Evolutionary conservation across 1,140 invertebrate species (phyloP).

Genomic region (Zelostemma sp.): DNA sequence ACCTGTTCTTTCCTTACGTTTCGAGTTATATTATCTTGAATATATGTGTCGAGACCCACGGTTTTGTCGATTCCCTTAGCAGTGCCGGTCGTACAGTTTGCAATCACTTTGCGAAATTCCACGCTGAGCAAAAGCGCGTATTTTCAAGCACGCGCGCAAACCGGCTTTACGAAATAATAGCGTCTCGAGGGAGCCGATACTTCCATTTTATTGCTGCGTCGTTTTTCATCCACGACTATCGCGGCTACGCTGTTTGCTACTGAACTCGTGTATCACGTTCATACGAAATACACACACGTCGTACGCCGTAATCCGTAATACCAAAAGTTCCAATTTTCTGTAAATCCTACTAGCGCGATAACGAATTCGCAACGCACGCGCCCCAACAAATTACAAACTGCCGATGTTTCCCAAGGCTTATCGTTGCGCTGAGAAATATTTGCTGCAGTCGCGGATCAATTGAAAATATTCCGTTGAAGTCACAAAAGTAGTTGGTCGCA

Average conservation of each 20-base stretch:
- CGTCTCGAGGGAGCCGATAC: conserved; percentile 3
- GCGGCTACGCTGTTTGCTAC: conserved; percentile 4
- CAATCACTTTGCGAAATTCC: conserved; percentile 10
- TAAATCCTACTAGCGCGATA: conserved; percentile 4
- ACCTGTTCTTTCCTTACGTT: too few species aligned
- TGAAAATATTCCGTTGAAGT: too few species aligned
- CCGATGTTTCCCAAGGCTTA: conserved; percentile 1
- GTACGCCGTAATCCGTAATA: conserved; percentile 2
- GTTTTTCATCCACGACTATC: conserved; percentile 7
- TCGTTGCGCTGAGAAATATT: too few species aligned
- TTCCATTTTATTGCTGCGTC: conserved; percentile 4
- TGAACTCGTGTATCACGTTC: conserved; percentile 5
- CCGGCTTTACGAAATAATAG: conserved; percentile 12
- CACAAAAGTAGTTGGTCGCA: too few species aligned
- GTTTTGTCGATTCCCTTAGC: conserved; percentile 4
- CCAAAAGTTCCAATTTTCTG: conserved; percentile 11
- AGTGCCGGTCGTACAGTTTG: background rate
- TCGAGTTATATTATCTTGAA: too few species aligned
- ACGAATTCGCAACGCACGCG: conserved; percentile 6
- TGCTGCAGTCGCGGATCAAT: too few species aligned
- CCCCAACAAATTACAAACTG: conserved; percentile 4
- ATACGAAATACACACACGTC: conserved; percentile 8
- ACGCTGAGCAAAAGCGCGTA: background rate
- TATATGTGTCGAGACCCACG: too few species aligned
- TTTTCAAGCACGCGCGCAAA: conserved; percentile 4